Base-by-base conservation (phyloP, 2,113 vertebrate genomes). In the Pholis gunnellus region DNA sequence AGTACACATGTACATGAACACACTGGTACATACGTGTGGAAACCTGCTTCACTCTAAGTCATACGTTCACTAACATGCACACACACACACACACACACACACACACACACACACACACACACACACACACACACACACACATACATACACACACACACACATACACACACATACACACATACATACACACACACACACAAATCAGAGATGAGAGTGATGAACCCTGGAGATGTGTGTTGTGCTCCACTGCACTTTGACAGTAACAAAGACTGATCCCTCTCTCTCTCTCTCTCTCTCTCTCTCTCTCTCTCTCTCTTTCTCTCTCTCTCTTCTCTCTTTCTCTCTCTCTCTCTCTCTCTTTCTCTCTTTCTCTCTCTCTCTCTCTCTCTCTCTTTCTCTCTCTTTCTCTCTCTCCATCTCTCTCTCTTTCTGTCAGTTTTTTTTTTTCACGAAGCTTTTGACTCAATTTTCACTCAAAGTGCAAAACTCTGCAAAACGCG, bases 211-310 rank as follows among this genome's bases (percentile, higher is more conserved):
- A 75, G 72, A 82, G 88, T 77, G 87, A 87, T 89, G 83, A 78
- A 77, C 69, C 90, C 89, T 86, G 84, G 79, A 90, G 90, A 87
- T 79, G 90, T 70, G 80, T 68, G 89, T 81, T 48, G 9, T 50
- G 76, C 87, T 87, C 70, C n/a, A 6, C 63, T 90, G 88, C 85
- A 90, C 82, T 84, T 61, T 92, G 92, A 93, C 87, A 87, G 70
- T 91, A 89, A 92, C 87, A 4, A 75, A 29, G 36, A 31, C 86
- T 81, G 91, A 89, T 83, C 48, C 36, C 61, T 64, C 80, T 70
- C 64, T 60, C 80, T 63, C 38, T 52, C 77, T 66, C 38, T 29
- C 72, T 46, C 15, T 44, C 46, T 57, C 4, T 78, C 14, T 66
- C 11, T 38, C 38, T 66, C 44, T 57, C 38, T 59, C 61, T 46